Evolutionary conservation across 1,140 invertebrate species (phyloP).

Genomic region (Panulirus ornatus): DNA sequence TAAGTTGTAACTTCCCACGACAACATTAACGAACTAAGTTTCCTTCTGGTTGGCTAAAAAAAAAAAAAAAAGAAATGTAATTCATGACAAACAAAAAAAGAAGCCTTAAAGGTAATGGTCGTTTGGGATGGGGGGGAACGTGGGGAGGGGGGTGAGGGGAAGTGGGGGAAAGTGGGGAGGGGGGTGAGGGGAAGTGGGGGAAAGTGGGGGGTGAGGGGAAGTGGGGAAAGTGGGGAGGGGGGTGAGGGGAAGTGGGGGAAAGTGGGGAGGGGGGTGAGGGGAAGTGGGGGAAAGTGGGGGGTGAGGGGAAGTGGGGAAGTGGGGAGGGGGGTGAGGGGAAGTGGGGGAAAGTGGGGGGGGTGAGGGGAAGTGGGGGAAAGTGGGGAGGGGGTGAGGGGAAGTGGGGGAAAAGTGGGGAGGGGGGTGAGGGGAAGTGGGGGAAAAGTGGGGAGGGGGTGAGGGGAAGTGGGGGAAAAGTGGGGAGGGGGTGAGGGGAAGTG

Average conservation of each 20-base stretch:
- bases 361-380: background rate
- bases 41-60: too few species aligned
- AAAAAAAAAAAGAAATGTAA: too few species aligned
- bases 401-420: background rate
- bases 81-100: too few species aligned
- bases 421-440: background rate
- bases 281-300: background rate
- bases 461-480: background rate
- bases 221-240: background rate
- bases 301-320: background rate
- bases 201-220: background rate
- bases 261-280: background rate
- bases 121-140: too few species aligned
- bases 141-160: background rate
- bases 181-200: background rate
- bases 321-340: background rate
- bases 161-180: background rate
- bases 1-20: too few species aligned
- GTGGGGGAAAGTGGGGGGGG: background rate
- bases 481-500: background rate
- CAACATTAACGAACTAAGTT: too few species aligned
- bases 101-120: too few species aligned
- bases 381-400: background rate
- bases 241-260: background rate
- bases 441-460: background rate